Base-by-base conservation (phyloP, 2,113 vertebrate genomes). In the Puntigrus tetrazona region DNA sequence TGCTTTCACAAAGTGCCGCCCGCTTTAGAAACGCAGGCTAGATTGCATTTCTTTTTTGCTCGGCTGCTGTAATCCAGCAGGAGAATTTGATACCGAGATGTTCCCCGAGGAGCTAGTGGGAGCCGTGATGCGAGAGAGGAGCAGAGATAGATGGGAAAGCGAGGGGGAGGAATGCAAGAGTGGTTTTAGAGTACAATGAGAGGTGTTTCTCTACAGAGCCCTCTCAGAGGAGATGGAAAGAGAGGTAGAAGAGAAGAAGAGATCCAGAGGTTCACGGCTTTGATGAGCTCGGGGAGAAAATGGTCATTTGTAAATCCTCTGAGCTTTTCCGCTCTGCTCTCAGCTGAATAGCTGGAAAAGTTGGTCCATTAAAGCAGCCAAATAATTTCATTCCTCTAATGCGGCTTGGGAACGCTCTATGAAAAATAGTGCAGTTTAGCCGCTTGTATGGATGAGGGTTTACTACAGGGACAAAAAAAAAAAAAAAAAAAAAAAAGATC, bases 21-120 rank as follows among this genome's bases (percentile, higher is more conserved):
- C 84, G 82, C 86, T 92, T 92, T 91, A 31, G 61, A 92, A 92
- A 91, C 87, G 86, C 87, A 91, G 90, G 91, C 88, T 90, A 90
- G 89, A 91, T 88, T 91, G 91, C 75, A 84, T 90, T 91, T 91
- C 86, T 93, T 89, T 92, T 90, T 91, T 92, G 88, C 89, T 88
- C 89, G 86, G 89, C 91, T 88, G 86, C 90, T 85, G 89, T 93
- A 94, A 92, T 93, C 89, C 90, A 84, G 83, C 87, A 88, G 91
- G 89, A 69, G 78, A 93, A 93, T 93, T 90, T 91, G 92, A 94
- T 91, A 91, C 89, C 89, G 91, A 92, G 90, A 92, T 86, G 89
- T 86, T 92, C 91, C 92, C 90, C 18, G 87, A 83, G 89, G 92
- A 88, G 78, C 86, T 81, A 76, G 85, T 82, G 85, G 74, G 82